These are phyloP conservation scores for Hormiphora californensis DNA, from an alignment of 37 sponge, comb jelly and placozoan genomes.

Conservation along the genomic window DNA sequence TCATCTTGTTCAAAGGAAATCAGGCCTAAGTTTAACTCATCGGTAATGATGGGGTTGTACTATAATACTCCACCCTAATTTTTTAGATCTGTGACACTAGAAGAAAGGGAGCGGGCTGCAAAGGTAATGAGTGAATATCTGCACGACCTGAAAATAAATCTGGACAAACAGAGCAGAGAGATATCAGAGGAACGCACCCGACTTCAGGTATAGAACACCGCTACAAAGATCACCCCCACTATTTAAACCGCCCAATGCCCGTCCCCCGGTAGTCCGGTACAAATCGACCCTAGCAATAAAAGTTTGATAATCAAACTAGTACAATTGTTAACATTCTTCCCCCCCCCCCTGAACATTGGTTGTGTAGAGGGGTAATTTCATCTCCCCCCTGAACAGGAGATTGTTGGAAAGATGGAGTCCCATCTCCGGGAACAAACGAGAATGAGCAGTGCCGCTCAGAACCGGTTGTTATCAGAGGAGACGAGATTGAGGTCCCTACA, in stretches of 20 bases:
- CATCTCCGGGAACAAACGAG: slow-evolving; percentile 32
- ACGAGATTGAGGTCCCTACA: neutral
- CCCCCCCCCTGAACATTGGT: too few species aligned
- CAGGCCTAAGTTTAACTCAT: neutral
- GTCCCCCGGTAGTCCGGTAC: too few species aligned
- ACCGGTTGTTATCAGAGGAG: slow-evolving; percentile 3
- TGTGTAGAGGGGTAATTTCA: neutral
- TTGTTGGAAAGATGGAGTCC: slow-evolving; percentile 43
- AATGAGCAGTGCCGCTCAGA: slow-evolving; percentile 6
- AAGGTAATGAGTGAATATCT: slow-evolving; percentile 45
- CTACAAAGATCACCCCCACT: too few species aligned
- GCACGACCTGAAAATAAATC: slow-evolving; percentile 10
- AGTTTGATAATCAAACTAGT: too few species aligned
- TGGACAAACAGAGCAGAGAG: slow-evolving; percentile 6
- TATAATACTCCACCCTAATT: neutral
- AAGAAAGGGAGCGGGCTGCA: slow-evolving; percentile 42
- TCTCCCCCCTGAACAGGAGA: neutral
- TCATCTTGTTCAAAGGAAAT: neutral
- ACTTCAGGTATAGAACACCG: slow-evolving; percentile 38
- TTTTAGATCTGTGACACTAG: neutral
- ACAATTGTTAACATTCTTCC: too few species aligned
- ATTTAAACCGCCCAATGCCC: too few species aligned
- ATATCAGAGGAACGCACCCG: neutral
- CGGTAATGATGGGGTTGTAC: neutral
- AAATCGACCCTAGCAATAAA: too few species aligned